Base-by-base conservation (phyloP, 2,113 vertebrate genomes). In the Pseudorectes ferrugineus region DNA sequence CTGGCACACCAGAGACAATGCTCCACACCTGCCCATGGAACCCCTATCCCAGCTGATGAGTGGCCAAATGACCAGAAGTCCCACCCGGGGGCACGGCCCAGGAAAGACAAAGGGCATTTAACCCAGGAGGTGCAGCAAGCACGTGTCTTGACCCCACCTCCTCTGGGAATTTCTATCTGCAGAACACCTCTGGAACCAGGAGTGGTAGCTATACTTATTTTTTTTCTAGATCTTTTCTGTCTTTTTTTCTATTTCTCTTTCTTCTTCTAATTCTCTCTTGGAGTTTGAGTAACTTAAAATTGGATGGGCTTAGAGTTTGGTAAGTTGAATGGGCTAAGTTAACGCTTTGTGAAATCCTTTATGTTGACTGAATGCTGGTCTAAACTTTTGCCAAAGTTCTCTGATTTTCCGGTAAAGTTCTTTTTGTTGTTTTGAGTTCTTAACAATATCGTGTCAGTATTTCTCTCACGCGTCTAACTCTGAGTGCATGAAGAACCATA, bases 1-100 rank as follows among this genome's bases (percentile, higher is more conserved):
- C 29, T 40, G 15, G 29, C 24, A 65, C 29, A n/a, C 1, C 6
- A 3, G 28, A 23, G 19, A 5, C 12, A 48, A 13, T 0, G 1
- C 8, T 74, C 49, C 8, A 20, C 24, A n/a, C 4, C 12, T 74
- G 19, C 5, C 24, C 4, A 12, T 48, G 35, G 18, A 67, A 5
- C 28, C 22, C n/a, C 12, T 14, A 5, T 17, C 18, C 42, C 63
- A 48, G 9, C 18, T 38, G n/a, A 26, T 28, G 40, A 24, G 24
- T 3, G n/a, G 12, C 14, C 35, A 57, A 74, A 74, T 24, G 12
- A 16, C 8, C n/a, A 48, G 5, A n/a, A 48, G 3, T 16, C 16
- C 20, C 59, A 15, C n/a, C 40, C 9, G 11, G 33, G 14, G 17
- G 3, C 7, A 36, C 40, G 26, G 18, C 18, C 11, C 14, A n/a